phyloP scores from a whole-genome alignment of 2,888 invertebrate species.

The Trichopria drosophilae region DNA sequence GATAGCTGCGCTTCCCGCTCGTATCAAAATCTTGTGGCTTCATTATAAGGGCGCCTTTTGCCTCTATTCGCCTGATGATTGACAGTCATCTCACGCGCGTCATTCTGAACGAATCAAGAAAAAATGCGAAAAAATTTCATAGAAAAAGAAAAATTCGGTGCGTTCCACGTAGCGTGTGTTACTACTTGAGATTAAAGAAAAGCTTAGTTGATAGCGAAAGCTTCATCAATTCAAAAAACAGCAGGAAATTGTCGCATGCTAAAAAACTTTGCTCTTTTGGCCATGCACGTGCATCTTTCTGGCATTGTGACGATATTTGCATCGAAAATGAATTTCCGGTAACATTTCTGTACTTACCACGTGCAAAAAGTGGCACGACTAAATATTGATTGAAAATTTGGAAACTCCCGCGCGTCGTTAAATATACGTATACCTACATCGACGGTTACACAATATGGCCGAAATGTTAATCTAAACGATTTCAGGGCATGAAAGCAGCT shows the following conservation, averaged over 20 bases:
- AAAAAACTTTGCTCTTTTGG: slow-evolving; percentile 28
- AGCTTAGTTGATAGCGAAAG: too few species aligned
- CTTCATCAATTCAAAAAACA: slow-evolving; percentile 28
- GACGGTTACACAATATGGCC: slow-evolving; percentile 33
- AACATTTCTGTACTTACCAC: slow-evolving; percentile 44
- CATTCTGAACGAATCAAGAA: slow-evolving; percentile 12
- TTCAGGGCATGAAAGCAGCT: slow-evolving; percentile 52
- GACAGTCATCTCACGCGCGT: neutral
- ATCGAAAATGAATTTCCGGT: slow-evolving; percentile 12
- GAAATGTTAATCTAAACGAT: slow-evolving; percentile 29
- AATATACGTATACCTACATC: slow-evolving; percentile 33
- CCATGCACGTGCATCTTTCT: slow-evolving; percentile 48
- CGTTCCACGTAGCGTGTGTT: slow-evolving; percentile 41
- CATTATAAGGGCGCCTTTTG: slow-evolving; percentile 56
- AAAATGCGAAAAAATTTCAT: neutral
- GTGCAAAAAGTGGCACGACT: too few species aligned
- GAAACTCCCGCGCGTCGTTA: slow-evolving; percentile 30
- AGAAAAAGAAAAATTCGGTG: slow-evolving; percentile 23
- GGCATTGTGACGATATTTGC: slow-evolving; percentile 17
- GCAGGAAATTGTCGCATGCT: slow-evolving; percentile 23
- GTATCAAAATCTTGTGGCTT: too few species aligned
- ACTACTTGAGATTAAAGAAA: slow-evolving; percentile 25
- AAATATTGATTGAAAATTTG: too few species aligned
- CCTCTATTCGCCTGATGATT: slow-evolving; percentile 40
- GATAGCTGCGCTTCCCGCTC: too few species aligned